Evolutionary conservation across 2,888 invertebrate genomes (phyloP), one percentile per base, ranked within the genome.

Genomic region (Lordiphosa fenestrarum): DNA sequence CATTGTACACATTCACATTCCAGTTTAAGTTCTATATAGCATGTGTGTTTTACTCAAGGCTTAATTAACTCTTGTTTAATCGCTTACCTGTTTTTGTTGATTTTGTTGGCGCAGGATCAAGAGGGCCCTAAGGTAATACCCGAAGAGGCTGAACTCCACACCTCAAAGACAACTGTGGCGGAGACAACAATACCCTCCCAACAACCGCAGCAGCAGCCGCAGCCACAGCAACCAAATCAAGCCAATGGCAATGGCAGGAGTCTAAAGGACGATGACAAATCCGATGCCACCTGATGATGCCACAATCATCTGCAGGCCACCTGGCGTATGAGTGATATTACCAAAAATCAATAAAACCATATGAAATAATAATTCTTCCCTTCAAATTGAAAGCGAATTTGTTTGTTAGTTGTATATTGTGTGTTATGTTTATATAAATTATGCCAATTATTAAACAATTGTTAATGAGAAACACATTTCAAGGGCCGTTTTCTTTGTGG

Each of bases 41-140:
- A 44, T 30, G 44, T 10, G 15, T 30, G 30, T 10, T 25, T 10
- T 37, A 47, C 15, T 46, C 4, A 19, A n/a, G 23, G 25, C n/a
- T 25, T 30, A 13, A 25, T 38, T 25, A 21, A 10, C 15, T 33
- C 2, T 6, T 10, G 10, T n/a, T 15, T 23, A n/a, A 37, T 44
- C 21, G 30, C 33, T 51, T n/a, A 56, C 42, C 36, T 51, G 4
- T 35, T 35, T 21, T 47, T 33, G 46, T 37, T 57, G 21, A 12
- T 35, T 41, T 42, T 36, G 12, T 21, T 41, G 37, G 30, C 13
- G 6, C 57, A 90, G 90, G 89, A 89, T 72, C 87, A 87, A 61
- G 89, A 89, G 56, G 91, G 92, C 6, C 90, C 92, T 7, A 92
- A 92, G 82, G 92, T 93, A n/a, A 93, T 93, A 54, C 92, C 92